Evolutionary conservation across 2,888 invertebrate species (phyloP).

Genomic region (Polydrusus pterygomalis): DNA sequence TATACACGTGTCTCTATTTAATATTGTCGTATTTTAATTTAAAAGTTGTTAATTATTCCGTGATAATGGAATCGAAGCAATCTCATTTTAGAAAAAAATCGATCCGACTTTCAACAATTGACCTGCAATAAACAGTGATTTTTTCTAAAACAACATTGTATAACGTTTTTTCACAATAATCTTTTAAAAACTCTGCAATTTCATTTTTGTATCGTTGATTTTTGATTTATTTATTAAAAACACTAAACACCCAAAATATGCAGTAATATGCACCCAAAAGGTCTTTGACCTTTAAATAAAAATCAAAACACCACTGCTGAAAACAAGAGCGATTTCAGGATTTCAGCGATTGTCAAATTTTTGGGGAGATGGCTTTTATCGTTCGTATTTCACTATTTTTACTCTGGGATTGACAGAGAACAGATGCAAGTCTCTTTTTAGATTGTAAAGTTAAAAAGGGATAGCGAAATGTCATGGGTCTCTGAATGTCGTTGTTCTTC

Average conservation of each 20-base stretch:
- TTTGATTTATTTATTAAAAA: neutral
- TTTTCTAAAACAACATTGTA: neutral
- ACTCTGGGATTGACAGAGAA: neutral
- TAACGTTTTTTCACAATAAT: neutral
- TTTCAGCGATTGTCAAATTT: constrained; percentile 12
- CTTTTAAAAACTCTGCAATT: neutral
- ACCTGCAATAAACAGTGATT: neutral
- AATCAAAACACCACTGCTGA: constrained; percentile 8
- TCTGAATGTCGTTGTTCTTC: too few species aligned
- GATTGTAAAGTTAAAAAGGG: neutral
- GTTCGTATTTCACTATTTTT: neutral
- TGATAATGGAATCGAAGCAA: constrained; percentile 3
- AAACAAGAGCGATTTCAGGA: neutral
- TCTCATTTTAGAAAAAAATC: constrained; percentile 19
- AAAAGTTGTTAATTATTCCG: neutral
- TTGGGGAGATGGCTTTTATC: constrained; percentile 18
- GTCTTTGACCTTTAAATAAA: constrained; percentile 21
- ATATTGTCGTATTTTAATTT: constrained; percentile 5
- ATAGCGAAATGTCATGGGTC: too few species aligned
- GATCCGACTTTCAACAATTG: constrained; percentile 2
- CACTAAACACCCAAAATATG: neutral
- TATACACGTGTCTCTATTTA: neutral
- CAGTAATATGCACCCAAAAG: neutral
- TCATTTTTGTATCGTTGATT: neutral
- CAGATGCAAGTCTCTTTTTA: constrained; percentile 7